These are phyloP conservation scores for Physocephala rufipes DNA, from an alignment of 2,888 invertebrate genomes.

Conservation along the genomic window DNA sequence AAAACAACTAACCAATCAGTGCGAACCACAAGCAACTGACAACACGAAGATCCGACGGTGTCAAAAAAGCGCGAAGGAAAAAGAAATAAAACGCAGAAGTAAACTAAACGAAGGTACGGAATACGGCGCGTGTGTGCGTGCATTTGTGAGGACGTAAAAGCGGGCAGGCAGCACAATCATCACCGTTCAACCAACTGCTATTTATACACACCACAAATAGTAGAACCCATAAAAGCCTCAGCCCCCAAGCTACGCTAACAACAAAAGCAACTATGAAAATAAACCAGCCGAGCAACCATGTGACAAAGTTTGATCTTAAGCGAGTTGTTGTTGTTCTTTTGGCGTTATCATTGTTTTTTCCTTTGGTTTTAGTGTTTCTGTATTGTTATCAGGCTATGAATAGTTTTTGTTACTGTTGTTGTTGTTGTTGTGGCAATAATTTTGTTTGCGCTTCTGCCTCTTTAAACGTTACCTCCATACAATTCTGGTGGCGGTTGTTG, in stretches of 20 bases:
- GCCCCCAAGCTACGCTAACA: not conserved
- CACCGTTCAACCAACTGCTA: too few species aligned
- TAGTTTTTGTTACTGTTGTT: too few species aligned
- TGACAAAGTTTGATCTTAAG: slow-evolving; percentile 21
- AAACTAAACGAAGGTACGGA: slow-evolving; percentile 2
- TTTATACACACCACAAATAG: too few species aligned
- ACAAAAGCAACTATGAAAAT: slow-evolving; percentile 28
- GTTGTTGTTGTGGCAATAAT: too few species aligned
- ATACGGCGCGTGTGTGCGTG: not conserved
- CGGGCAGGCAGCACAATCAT: not conserved
- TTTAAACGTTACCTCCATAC: too few species aligned
- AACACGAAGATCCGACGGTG: slow-evolving; percentile 37
- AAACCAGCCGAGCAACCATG: slow-evolving; percentile 27
- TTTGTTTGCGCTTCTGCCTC: too few species aligned
- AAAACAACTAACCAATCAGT: slow-evolving; percentile 35
- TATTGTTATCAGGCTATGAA: too few species aligned
- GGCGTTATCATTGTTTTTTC: not conserved
- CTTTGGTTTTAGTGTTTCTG: not conserved
- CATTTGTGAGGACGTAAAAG: not conserved
- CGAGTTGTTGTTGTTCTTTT: not conserved
- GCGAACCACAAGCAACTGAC: slow-evolving; percentile 33
- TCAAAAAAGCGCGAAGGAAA: slow-evolving; percentile 44
- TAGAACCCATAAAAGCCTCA: slow-evolving; percentile 25
- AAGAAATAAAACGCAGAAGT: not conserved
- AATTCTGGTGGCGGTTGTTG: not conserved